phyloP scores from a whole-genome alignment of 2,797 vertebrate genomes.

The Acrocephalus scirpaceus region DNA sequence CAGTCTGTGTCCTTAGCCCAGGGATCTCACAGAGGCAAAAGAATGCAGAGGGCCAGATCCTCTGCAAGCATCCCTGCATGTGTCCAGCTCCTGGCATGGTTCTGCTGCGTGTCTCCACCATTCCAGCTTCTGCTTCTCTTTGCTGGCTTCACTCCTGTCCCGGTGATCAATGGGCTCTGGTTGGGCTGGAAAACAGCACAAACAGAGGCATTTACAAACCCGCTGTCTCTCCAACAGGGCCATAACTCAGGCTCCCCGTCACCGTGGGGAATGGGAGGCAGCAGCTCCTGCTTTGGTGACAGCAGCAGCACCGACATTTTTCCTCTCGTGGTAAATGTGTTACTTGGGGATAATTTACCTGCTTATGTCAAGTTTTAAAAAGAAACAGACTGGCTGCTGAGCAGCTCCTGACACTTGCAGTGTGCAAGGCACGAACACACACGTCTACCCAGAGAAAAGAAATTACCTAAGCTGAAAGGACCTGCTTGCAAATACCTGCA shows the following conservation, averaged over 20 bases:
- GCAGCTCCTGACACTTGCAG: not conserved
- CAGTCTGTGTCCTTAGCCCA: not conserved
- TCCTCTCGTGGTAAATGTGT: not conserved
- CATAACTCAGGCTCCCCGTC: conserved; percentile 43
- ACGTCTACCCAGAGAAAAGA: not conserved
- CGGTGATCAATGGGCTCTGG: not conserved
- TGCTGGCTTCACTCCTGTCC: not conserved
- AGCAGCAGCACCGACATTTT: not conserved
- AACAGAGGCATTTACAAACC: conserved; percentile 55
- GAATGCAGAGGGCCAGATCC: not conserved
- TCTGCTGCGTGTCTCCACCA: fast-evolving
- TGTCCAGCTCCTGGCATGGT: fast-evolving
- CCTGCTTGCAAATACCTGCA: fast-evolving
- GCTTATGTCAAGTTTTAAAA: conserved; percentile 31
- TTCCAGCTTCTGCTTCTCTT: not conserved
- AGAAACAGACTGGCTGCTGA: conserved; percentile 3
- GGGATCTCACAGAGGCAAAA: not conserved
- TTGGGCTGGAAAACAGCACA: conserved; percentile 9
- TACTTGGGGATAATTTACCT: conserved; percentile 49
- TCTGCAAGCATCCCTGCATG: fast-evolving
- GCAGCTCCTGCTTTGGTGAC: not conserved
- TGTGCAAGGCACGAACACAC: fast-evolving
- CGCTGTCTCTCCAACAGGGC: conserved; percentile 10
- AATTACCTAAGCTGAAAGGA: not conserved
- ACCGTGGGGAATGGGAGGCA: not conserved